Percentiles rank a stretch among this genome's conserved stretches.
phyloP scores from a whole-genome alignment of 2,113 vertebrate genomes.

The Probosciger aterrimus region DNA sequence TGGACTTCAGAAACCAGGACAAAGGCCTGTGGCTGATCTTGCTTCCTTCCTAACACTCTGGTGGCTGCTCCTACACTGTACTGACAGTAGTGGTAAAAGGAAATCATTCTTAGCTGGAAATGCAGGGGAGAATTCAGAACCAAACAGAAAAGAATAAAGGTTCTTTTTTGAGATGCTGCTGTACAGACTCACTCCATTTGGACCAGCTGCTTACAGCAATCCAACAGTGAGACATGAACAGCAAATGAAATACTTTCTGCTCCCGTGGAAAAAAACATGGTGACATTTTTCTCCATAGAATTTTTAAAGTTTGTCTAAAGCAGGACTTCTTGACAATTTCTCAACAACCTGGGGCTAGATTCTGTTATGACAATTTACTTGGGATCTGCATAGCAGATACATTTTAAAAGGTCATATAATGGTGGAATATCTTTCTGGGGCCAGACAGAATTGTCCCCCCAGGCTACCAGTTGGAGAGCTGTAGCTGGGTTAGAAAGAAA shows the following conservation, averaged over 20 bases:
- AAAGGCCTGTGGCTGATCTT: not conserved
- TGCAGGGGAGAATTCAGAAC: not conserved
- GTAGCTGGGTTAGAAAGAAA: constrained; percentile 10
- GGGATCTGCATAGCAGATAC: constrained; percentile 51
- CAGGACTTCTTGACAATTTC: constrained; percentile 48
- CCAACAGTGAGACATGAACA: not conserved
- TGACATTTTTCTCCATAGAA: constrained; percentile 35
- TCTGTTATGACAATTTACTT: constrained; percentile 56
- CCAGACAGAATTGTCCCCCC: constrained; percentile 47
- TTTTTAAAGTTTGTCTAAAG: constrained; percentile 37
- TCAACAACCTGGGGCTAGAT: constrained; percentile 16
- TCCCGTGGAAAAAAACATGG: not conserved
- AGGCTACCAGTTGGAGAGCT: constrained; percentile 51
- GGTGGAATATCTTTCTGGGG: constrained; percentile 53
- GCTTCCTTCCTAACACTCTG: not conserved
- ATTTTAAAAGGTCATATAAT: constrained; percentile 66
- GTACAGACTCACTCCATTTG: not conserved
- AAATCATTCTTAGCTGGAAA: not conserved
- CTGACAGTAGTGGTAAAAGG: not conserved
- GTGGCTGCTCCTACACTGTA: not conserved
- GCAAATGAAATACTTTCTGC: not conserved
- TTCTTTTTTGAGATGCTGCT: not conserved
- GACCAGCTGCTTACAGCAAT: not conserved
- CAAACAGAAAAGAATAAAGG: not conserved
- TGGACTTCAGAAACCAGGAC: not conserved